Percentiles rank a stretch among this genome's conserved stretches.
These are phyloP conservation scores for Neodiprion pinetum DNA, from an alignment of 1,140 invertebrate species.

Conservation along the genomic window DNA sequence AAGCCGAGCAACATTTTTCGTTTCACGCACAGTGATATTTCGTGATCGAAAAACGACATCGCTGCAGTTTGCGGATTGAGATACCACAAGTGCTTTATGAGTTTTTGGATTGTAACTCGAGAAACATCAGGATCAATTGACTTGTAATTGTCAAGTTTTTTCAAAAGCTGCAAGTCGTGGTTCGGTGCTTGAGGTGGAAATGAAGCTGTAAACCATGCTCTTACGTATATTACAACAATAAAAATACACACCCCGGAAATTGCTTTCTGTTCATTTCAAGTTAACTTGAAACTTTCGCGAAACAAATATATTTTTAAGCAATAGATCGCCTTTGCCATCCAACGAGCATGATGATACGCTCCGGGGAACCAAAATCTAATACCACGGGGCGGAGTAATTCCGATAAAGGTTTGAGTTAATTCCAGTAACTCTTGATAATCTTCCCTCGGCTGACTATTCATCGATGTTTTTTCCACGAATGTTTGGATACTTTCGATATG, in stretches of 20 bases:
- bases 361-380: constrained; percentile 50
- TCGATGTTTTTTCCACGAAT: constrained; percentile 23
- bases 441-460: constrained; percentile 33
- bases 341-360: constrained; percentile 51
- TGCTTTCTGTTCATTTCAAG: not conserved
- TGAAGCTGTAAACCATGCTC: too few species aligned
- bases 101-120: constrained; percentile 8
- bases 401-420: constrained; percentile 49
- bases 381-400: constrained; percentile 18
- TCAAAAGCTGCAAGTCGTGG: not conserved
- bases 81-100: constrained; percentile 20
- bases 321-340: constrained; percentile 55
- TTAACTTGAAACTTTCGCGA: constrained; percentile 9
- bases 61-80: constrained; percentile 16
- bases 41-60: constrained; percentile 7
- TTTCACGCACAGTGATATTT: constrained; percentile 9
- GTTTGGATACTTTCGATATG: constrained; percentile 25
- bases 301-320: constrained; percentile 49
- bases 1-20: not conserved
- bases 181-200: not conserved
- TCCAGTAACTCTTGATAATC: constrained; percentile 54
- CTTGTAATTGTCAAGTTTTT: too few species aligned
- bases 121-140: too few species aligned
- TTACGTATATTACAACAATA: too few species aligned
- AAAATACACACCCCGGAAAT: too few species aligned